These are phyloP conservation scores for Meloidogyne chitwoodi DNA, from an alignment of 1,140 invertebrate genomes.

Conservation along the genomic window DNA sequence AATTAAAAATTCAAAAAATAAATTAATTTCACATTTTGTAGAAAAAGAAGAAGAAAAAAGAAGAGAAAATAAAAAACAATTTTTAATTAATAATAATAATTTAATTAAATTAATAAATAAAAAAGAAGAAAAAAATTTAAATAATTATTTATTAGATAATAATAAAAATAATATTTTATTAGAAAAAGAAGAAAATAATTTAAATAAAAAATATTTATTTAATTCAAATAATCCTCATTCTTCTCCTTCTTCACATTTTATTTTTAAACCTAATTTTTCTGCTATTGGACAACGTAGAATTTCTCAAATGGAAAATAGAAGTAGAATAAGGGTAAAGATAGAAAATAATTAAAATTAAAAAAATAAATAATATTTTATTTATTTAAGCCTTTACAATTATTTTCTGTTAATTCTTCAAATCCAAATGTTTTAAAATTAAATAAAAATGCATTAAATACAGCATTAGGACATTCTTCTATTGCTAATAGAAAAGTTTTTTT, in stretches of 20 bases:
- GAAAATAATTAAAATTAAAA: not conserved
- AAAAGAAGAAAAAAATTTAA: too few species aligned
- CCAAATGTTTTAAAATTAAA: conserved; percentile 44
- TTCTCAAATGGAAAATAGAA: conserved; percentile 41
- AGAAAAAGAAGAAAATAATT: too few species aligned
- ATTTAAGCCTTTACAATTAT: conserved; percentile 42
- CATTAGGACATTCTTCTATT: conserved; percentile 41
- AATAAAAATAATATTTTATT: too few species aligned
- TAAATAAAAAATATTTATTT: not conserved
- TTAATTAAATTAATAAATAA: too few species aligned
- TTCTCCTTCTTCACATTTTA: too few species aligned
- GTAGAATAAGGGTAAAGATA: conserved; percentile 26
- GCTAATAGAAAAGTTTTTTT: conserved; percentile 43
- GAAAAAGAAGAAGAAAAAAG: too few species aligned
- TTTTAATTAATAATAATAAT: not conserved
- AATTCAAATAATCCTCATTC: not conserved
- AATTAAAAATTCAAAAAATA: too few species aligned
- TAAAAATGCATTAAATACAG: conserved; percentile 45
- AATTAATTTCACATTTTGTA: too few species aligned
- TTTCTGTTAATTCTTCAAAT: conserved; percentile 41
- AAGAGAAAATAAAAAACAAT: too few species aligned
- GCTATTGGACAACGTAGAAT: conserved; percentile 2
- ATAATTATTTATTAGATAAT: too few species aligned
- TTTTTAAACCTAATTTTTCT: conserved; percentile 11
- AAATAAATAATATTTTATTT: not conserved